Evolutionary conservation across 2,113 vertebrate genomes (phyloP).

Genomic region (Circaetus cinerascens): DNA sequence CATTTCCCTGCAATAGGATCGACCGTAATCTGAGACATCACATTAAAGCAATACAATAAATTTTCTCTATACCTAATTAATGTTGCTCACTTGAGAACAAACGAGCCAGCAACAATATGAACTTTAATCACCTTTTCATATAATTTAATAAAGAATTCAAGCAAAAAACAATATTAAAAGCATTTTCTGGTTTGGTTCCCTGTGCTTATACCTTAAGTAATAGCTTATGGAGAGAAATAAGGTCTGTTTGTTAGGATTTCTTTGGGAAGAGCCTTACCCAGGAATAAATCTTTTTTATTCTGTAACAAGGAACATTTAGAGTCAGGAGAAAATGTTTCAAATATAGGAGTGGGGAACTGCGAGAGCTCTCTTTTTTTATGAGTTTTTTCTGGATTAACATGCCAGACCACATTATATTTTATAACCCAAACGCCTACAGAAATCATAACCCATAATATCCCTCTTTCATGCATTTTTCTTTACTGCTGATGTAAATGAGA

Average conservation of each 20-base stretch:
- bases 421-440: neutral
- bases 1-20: neutral
- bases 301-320: neutral
- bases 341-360: neutral
- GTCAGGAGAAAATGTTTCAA: neutral
- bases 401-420: neutral
- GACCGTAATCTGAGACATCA: neutral
- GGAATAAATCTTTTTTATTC: neutral
- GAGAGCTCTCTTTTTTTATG: neutral
- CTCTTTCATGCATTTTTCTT: neutral
- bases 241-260: neutral
- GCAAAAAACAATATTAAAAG: neutral
- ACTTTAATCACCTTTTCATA: neutral
- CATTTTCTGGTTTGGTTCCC: neutral
- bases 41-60: neutral
- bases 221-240: neutral
- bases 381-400: neutral
- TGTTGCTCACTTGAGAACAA: neutral
- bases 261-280: neutral
- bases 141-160: neutral
- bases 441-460: neutral
- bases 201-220: neutral
- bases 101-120: neutral
- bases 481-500: neutral
- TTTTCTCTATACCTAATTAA: neutral